A percentile compares a stretch with the other conserved stretches of the same genome.
phyloP scores from a whole-genome alignment of 1,140 invertebrate species.

The Hypothenemus hampei region DNA sequence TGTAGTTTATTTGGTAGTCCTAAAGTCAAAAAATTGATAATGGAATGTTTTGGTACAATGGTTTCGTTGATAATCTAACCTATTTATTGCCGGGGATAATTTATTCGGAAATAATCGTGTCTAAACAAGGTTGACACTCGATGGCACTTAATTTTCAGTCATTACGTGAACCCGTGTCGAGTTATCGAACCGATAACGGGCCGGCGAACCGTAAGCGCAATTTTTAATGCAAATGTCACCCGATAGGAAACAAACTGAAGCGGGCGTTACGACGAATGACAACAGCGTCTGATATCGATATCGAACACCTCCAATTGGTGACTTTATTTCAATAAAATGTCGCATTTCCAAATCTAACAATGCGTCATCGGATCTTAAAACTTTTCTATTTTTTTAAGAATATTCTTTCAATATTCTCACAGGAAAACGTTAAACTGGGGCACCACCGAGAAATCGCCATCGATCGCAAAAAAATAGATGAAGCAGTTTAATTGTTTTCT shows the following conservation, averaged over 20 bases:
- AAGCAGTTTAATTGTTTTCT: slow-evolving; percentile 11
- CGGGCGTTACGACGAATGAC: slow-evolving; percentile 4
- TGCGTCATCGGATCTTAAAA: too few species aligned
- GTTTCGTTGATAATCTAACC: slow-evolving; percentile 3
- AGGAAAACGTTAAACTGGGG: slow-evolving; percentile 6
- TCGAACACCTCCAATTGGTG: not conserved
- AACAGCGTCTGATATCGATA: slow-evolving; percentile 6
- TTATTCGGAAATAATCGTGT: slow-evolving; percentile 23
- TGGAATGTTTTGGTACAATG: too few species aligned
- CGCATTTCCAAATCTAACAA: too few species aligned
- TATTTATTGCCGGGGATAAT: slow-evolving; percentile 10
- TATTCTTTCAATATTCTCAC: slow-evolving; percentile 10
- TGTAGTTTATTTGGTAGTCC: too few species aligned
- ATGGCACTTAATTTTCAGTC: slow-evolving; percentile 25
- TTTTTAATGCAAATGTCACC: slow-evolving; percentile 23
- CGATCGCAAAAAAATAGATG: slow-evolving; percentile 11
- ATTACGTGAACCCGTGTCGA: slow-evolving; percentile 19
- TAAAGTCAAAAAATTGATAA: too few species aligned
- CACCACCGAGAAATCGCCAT: slow-evolving; percentile 11
- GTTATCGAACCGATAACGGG: slow-evolving; percentile 14
- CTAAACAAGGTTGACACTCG: slow-evolving; percentile 21
- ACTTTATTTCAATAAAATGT: not conserved
- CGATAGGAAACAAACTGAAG: slow-evolving; percentile 11
- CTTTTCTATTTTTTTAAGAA: not conserved
- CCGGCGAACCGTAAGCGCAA: slow-evolving; percentile 16